Base-by-base conservation (phyloP, 1,140 invertebrate species). In the Oncopodura yosiiana region DNA sequence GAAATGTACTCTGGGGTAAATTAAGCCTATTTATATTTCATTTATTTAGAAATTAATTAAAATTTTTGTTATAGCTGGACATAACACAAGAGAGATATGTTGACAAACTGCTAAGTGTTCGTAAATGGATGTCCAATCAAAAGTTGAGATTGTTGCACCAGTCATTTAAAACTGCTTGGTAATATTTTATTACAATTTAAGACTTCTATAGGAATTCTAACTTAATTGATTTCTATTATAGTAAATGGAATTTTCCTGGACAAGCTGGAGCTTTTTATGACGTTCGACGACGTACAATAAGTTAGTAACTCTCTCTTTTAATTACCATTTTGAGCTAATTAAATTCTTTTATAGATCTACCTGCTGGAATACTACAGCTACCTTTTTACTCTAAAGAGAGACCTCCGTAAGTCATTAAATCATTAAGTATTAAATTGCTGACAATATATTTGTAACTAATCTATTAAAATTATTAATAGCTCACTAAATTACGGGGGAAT, bases 321-420 rank as follows among this genome's bases (percentile, higher is more conserved):
- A 42, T 3, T 1, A 52, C 14, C 8, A 39, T 32, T 30, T 14
- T 6, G 26, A 14, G 4, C 27, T 29, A 19, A 29, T 41, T 32
- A 9, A 26, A 34, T 43, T 21, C 44, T 18, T 27, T 24, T 49
- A 11, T 19, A 63, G 61, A 46, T 24, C 48, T 66, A 32, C 65
- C 65, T 23, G 57, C 60, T 38, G 65, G 62, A 29, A 56, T 66
- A 43, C 38, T 66, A 6, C 62, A 66, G 26, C 42, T 43, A 3
- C 65, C 65, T 26, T 64, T 57, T 38, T 56, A 51, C 43, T n/a
- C 29, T 3, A 30, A 38, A 27, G 37, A 48, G 12, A 61, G 78
- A 78, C 4, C 46, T 30, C 14, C 29, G 30, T 49, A 27, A 48
- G 29, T 19, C 4, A 44, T 32, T 39, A 18, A 30, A 16, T 30